Evolutionary conservation across 2,888 invertebrate species (phyloP).

Genomic region (Norana najaformis): DNA sequence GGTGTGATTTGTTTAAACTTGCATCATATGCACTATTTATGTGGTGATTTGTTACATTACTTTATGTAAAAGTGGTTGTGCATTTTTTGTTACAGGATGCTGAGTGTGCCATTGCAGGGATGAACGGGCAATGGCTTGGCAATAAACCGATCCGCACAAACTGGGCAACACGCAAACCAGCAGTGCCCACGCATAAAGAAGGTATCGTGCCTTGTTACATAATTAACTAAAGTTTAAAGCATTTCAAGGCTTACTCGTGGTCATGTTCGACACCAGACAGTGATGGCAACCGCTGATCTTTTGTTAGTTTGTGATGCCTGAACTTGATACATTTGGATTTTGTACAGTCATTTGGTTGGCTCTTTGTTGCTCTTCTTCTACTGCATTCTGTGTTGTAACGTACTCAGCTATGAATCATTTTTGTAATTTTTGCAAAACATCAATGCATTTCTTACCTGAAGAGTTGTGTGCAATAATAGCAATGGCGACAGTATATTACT

Average conservation of each 20-base stretch:
- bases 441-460: background rate
- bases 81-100: conserved; percentile 73
- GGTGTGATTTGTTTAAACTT: background rate
- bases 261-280: background rate
- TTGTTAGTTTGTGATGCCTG: no score
- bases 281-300: background rate
- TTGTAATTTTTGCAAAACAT: background rate
- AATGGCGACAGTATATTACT: background rate
- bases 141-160: conserved; percentile 96
- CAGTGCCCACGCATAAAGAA: background rate
- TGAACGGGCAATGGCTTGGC: conserved; percentile 99
- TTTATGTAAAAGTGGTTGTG: background rate
- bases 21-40: background rate
- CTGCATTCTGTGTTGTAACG: background rate
- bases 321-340: background rate
- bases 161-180: conserved; percentile 89
- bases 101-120: conserved; percentile 93
- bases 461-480: background rate
- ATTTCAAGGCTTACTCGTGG: background rate
- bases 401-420: background rate
- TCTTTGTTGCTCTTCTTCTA: background rate
- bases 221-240: no score
- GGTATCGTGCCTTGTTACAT: background rate
- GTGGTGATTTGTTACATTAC: background rate
- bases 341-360: background rate